These are phyloP conservation scores for Paramacrobiotus metropolitanus DNA, from an alignment of 1,140 invertebrate species.

Conservation along the genomic window DNA sequence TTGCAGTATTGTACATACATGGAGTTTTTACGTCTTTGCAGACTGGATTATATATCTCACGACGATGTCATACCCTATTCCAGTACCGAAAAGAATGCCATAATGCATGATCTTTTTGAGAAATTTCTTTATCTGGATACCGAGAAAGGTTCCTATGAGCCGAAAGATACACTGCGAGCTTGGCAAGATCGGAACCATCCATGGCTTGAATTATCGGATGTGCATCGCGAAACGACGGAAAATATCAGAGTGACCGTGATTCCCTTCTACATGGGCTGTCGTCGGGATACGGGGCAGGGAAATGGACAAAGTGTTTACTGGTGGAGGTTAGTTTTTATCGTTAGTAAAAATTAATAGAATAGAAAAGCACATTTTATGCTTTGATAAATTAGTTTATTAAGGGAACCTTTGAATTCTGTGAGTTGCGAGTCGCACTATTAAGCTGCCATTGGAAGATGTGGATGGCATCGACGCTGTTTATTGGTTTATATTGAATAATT, in stretches of 20 bases:
- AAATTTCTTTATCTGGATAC: constrained; percentile 65
- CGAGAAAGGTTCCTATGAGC: constrained; percentile 53
- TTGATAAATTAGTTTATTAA: too few species aligned
- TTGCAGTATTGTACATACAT: neutral
- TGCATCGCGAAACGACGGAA: constrained; percentile 92
- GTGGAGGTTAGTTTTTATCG: neutral
- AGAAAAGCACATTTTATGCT: neutral
- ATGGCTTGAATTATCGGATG: constrained; percentile 82
- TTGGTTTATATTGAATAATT: too few species aligned
- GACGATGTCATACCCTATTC: constrained; percentile 42
- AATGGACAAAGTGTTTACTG: constrained; percentile 5
- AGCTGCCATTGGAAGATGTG: too few species aligned
- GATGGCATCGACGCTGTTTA: too few species aligned
- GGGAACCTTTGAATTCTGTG: too few species aligned
- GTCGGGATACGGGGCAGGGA: constrained; percentile 17
- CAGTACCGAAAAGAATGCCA: constrained; percentile 40
- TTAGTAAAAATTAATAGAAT: neutral
- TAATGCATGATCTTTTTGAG: constrained; percentile 83
- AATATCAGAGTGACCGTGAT: constrained; percentile 83
- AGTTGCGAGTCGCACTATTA: too few species aligned
- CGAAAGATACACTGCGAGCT: constrained; percentile 64
- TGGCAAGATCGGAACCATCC: constrained; percentile 96
- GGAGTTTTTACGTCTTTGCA: constrained; percentile 12
- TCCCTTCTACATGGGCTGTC: constrained; percentile 86
- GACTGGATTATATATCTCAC: constrained; percentile 80